Conservation (phyloP, 1,140 invertebrate genomes). For the Cotesia typhae region DNA sequence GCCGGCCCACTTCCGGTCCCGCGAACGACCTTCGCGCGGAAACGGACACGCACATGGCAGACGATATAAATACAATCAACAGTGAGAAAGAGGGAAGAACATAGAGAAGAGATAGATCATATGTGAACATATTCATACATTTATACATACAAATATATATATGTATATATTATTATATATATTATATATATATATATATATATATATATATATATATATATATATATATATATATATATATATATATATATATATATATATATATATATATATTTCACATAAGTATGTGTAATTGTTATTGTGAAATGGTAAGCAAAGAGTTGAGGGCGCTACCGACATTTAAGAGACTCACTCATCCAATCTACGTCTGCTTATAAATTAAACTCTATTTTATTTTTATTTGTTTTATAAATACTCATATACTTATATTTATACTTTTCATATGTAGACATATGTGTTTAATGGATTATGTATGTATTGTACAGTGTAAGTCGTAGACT, state of each 20-base stretch:
- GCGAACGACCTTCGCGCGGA: constrained; percentile 60
- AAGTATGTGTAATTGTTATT: neutral
- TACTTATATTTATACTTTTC: no score
- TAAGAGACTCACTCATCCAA: neutral
- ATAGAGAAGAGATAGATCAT: constrained; percentile 32
- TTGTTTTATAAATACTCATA: neutral
- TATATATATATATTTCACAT: no score
- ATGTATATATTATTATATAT: no score
- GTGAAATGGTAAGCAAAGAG: neutral
- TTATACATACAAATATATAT: neutral
- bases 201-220: no score
- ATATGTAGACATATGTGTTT: no score
- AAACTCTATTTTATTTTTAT: neutral
- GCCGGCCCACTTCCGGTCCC: constrained; percentile 62
- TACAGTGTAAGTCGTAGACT: neutral
- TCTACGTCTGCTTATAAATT: no score
- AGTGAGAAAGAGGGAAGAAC: constrained; percentile 33
- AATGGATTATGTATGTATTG: no score
- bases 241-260: neutral
- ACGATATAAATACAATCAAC: constrained; percentile 45
- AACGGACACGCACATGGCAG: constrained; percentile 55
- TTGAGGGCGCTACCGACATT: neutral
- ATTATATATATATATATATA: no score
- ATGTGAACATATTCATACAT: neutral
- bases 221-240: no score